phyloP scores from a whole-genome alignment of 2,797 vertebrate genomes.

The Siniperca scherzeri region DNA sequence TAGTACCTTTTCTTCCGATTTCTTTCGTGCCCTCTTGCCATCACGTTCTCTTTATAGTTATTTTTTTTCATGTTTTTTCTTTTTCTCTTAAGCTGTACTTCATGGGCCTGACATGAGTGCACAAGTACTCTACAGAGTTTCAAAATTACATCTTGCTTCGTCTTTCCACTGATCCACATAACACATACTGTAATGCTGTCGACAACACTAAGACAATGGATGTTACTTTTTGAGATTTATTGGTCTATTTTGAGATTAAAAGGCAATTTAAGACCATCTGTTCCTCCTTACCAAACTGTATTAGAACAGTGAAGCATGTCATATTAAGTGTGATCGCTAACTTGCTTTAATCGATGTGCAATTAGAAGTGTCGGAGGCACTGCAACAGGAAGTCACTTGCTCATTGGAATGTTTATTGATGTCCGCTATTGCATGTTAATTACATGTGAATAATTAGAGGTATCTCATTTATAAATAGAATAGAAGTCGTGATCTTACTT shows the following conservation, averaged over 20 bases:
- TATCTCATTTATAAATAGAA: constrained; percentile 12
- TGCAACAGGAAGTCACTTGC: constrained; percentile 38
- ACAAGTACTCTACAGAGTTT: neutral
- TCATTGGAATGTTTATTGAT: constrained; percentile 54
- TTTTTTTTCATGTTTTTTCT: constrained; percentile 10
- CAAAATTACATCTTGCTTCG: constrained; percentile 12
- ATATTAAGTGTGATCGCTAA: constrained; percentile 61
- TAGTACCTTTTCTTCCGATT: constrained; percentile 22
- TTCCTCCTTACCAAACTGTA: constrained; percentile 31
- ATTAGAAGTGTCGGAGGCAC: constrained; percentile 62
- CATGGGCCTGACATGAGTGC: constrained; percentile 7
- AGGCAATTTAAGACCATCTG: constrained; percentile 59
- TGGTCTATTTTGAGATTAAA: constrained; percentile 57
- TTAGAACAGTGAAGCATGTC: constrained; percentile 48
- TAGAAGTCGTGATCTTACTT: neutral
- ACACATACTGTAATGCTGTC: neutral
- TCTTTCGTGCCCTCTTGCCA: constrained; percentile 31
- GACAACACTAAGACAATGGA: constrained; percentile 6
- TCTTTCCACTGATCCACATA: constrained; percentile 11
- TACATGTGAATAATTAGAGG: constrained; percentile 50
- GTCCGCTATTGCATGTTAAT: constrained; percentile 56
- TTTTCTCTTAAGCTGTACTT: constrained; percentile 23
- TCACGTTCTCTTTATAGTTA: constrained; percentile 24
- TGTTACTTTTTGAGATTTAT: constrained; percentile 11
- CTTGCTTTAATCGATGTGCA: constrained; percentile 60